phyloP scores from a whole-genome alignment of 2,797 vertebrate genomes.

The Phalloptychus januarius region DNA sequence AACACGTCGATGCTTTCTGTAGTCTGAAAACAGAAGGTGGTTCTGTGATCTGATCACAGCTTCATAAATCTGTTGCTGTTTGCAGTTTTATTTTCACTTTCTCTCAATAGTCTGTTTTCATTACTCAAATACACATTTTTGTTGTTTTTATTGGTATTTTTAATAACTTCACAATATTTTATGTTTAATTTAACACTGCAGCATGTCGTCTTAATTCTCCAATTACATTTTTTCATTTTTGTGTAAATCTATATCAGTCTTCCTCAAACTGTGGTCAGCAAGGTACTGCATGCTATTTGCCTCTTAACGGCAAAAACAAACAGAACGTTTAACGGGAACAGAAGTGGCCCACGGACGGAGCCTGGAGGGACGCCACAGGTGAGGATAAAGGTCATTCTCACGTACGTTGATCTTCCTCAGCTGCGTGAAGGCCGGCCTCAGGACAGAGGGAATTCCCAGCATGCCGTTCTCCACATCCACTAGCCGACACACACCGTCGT shows the following conservation, averaged over 20 bases:
- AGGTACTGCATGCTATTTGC: too few species aligned
- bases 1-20: constrained; percentile 92
- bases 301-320: too few species aligned
- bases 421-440: constrained; percentile 88
- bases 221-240: neutral
- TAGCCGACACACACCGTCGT: constrained; percentile 89
- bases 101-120: neutral
- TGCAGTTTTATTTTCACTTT: neutral
- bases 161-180: neutral
- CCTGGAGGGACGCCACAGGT: neutral
- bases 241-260: neutral
- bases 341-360: neutral
- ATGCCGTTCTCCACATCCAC: constrained; percentile 93
- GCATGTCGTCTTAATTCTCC: neutral
- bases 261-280: too few species aligned
- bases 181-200: neutral
- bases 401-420: constrained; percentile 96
- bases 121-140: neutral
- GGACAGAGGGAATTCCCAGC: constrained; percentile 90
- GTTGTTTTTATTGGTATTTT: neutral
- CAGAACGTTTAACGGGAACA: too few species aligned
- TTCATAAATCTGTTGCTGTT: neutral
- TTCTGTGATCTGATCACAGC: neutral
- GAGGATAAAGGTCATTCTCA: constrained; percentile 1
- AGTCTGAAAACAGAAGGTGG: constrained; percentile 76